Evolutionary conservation across 1,140 invertebrate genomes (phyloP), one percentile per base, ranked within the genome.

Genomic region (Psix sp.): DNA sequence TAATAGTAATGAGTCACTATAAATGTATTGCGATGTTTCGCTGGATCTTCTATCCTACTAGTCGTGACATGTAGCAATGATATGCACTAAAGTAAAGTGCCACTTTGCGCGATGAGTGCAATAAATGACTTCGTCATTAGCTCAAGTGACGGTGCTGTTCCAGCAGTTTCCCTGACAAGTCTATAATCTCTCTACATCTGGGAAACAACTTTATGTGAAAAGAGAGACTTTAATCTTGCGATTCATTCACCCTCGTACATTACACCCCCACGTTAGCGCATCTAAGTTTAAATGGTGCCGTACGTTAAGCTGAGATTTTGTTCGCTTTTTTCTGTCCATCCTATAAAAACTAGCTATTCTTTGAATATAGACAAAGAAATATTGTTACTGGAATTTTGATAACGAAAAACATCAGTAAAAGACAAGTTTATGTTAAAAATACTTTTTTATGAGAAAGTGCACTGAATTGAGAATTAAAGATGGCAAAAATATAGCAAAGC

Each of bases 51-150:
- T 18, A 46, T 46, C 20, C 17, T 21, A 33, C 36, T 43, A 31
- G 49, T 38, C 60, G 49, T 40, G 60, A 56, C 60, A 36, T 38
- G 35, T 40, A 39, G 62, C 62, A 21, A 49, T 42, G 62, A 66
- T 48, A 49, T 49, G 62, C 51, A 36, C 62, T 36, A 43, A 33
- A 49, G 43, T 35, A 66, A 66, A 66, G 62, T 56, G 51, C 51
- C 62, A 56, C 62, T 66, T 66, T 66, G 39, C 62, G 51, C 62
- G 51, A 56, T 45, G 62, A 56, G 51, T 36, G 62, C 43, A 49
- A 57, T 49, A 56, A 66, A 66, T 66, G 62, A 66, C 62, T 48
- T 66, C 43, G 62, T 66, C 51, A 66, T 66, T 66, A 66, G 62
- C 62, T 56, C 51, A 36, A 66, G 62, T 66, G 49, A 66, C 43